Base-by-base conservation (phyloP, 1,140 invertebrate species). In the Drosophila navojoa region DNA sequence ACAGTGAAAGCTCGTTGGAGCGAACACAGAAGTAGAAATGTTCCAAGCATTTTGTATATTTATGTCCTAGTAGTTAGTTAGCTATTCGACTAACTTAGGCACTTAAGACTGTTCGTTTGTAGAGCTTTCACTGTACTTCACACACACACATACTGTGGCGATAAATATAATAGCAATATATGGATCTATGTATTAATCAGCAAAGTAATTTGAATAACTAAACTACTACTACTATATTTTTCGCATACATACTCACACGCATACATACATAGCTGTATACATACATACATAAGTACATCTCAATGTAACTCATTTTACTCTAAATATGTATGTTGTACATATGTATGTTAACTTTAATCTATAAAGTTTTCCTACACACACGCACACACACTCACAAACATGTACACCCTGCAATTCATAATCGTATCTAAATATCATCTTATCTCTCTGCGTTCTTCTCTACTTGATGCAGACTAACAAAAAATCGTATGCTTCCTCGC, bases 401-500 rank as follows among this genome's bases (percentile, higher is more conserved):
- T 63, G 44, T 13, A 44, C 40, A 55, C 25, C 50, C 62, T 22
- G 67, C 66, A 53, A 54, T 54, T 35, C 70, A 76, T 79, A 61
- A 70, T 54, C 78, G 80, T 82, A 64, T 76, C 71, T 76, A 52
- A 61, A 73, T 59, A 76, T 67, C 76, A 80, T 38, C 35, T 38
- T 69, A 76, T 61, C 44, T 85, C 55, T 87, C 61, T 76, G 68
- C 68, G 57, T 72, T 84, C 75, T 89, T 76, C 79, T 77, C 49
- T 62, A 71, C 68, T 71, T 86, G 66, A 70, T 73, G 80, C 81
- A 92, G 91, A 91, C 85, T 82, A 92, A 92, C 78, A 91, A 91
- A 74, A 92, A 92, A 91, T 85, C 91, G 76, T 90, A 89, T 81
- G 87, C 91, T 91, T 87, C 91, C 71, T 90, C 91, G 90, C 79